Base-by-base conservation (phyloP, 2,113 vertebrate genomes). In the Gobius niger region DNA sequence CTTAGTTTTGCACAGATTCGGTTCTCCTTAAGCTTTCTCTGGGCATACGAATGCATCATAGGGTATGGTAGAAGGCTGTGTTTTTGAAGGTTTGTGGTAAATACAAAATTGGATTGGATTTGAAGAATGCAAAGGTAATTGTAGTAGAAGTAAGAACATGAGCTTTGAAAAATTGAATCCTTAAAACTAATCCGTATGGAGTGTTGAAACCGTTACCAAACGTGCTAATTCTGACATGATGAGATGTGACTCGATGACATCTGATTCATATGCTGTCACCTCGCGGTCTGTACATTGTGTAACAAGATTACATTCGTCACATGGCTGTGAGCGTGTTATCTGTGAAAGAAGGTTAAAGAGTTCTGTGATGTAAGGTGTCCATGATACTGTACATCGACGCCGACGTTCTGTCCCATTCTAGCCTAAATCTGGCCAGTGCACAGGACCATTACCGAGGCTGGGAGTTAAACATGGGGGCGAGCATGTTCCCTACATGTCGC, bases 11-110 rank as follows among this genome's bases (percentile, higher is more conserved):
- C 46, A 75, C 56, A 5, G 41, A 78, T 62, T 67, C 41, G 68
- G 52, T 68, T 77, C 62, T 85, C 60, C 72, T 63, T 82, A 7
- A 51, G 72, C 64, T 71, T 78, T 77, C 68, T 68, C 63, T 70
- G 47, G 18, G 69, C 61, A 64, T 50, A 6, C 42, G 49, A 60
- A 62, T 15, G 16, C 57, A 60, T 46, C 10, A 46, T 46, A 7
- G 7, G 10, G 10, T 46, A 11, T 46, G 7, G 7, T 46, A 6
- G 7, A 34, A 34, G 24, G 24, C 24, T 34, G 1, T 34, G 5
- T 34, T 4, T 4, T 34, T 34, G 24, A 34, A 34, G 24, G 24
- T 34, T 34, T 34, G 24, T 4, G 5, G 24, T 34, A 34, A 34
- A 4, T 34, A 3, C 24, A 34, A 34, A 34, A 34, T 34, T 34